Evolutionary conservation across 2,888 invertebrate species (phyloP).

Genomic region (Catocala fraxini): DNA sequence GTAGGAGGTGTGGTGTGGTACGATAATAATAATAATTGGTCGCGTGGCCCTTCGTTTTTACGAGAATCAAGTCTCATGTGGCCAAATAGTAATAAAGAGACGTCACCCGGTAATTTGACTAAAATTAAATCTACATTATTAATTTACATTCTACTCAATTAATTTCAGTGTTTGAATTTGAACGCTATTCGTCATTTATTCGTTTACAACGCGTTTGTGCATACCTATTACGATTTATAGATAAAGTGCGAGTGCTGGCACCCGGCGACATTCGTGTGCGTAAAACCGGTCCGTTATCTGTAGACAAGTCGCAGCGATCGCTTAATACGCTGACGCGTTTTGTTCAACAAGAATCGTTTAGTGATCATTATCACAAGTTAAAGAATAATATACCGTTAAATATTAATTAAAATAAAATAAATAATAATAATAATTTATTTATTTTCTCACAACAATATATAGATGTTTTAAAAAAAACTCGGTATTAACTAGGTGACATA

Average conservation of each 20-base stretch:
- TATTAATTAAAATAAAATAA: not conserved
- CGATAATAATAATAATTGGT: slow-evolving; percentile 8
- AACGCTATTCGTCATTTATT: slow-evolving; percentile 11
- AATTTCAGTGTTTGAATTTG: slow-evolving; percentile 4
- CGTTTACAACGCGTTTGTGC: slow-evolving; percentile 10
- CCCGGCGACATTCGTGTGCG: not conserved
- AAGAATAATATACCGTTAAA: not conserved
- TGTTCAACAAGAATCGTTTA: slow-evolving; percentile 1
- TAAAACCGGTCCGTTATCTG: not conserved
- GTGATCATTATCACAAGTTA: not conserved
- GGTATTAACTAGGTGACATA: too few species aligned
- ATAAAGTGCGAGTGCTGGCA: not conserved
- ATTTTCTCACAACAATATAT: too few species aligned
- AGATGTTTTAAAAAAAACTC: too few species aligned
- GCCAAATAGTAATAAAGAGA: too few species aligned
- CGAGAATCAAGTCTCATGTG: not conserved
- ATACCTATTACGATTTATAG: slow-evolving; percentile 15
- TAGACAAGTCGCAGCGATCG: not conserved
- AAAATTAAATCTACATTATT: slow-evolving; percentile 11
- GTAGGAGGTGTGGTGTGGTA: not conserved
- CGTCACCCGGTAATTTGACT: not conserved
- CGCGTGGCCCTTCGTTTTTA: slow-evolving; percentile 18
- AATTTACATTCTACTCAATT: slow-evolving; percentile 4
- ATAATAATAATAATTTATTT: too few species aligned
- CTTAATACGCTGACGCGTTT: not conserved